Evolutionary conservation across 1,140 invertebrate genomes (phyloP), one percentile per base, ranked within the genome.

Genomic region (Rhagoletis pomonella): DNA sequence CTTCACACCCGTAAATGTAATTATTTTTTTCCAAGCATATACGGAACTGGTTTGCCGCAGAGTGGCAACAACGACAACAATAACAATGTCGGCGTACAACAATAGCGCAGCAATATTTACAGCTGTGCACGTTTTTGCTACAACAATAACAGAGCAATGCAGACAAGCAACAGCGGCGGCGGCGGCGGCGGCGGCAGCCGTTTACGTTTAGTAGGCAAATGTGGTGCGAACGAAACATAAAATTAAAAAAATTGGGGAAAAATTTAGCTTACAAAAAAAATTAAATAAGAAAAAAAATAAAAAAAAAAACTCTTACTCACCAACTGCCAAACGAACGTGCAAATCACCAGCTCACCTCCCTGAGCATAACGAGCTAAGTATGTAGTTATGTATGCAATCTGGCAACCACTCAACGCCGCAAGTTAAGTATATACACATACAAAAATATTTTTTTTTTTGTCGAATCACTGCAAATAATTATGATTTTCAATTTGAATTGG

Each of bases 381-480:
- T 7, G 5, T 55, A 55, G 2, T 55, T 3, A 5, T 7, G 50
- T 10, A 55, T 5, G 50, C 50, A 55, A 55, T 10, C 50, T 5
- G 50, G 50, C 50, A 55, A 55, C 50, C 50, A 10, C 50, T 5
- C 50, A 44, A 42, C 42, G 42, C 9, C 39, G 4, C 67, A n/a
- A 55, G 50, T 55, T 55, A 55, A 10, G 50, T 73, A 12, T 10
- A 67, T 10, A 0, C 7, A 73, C 14, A 47, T 73, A 44, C 14
- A 73, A 1, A 73, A 17, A 14, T 44, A 14, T 44, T 14, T 5
- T 69, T 12, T 50, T 60, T 81, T 86, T 62, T 86, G 85, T 62
- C 42, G 19, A 60, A 62, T 86, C 85, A 86, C 59, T 65, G 85
- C 85, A 64, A 86, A 86, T 86, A 86, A 86, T 86, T 86, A 86